Evolutionary conservation across 2,888 invertebrate genomes (phyloP).

Genomic region (Minunthozetes semirufus): DNA sequence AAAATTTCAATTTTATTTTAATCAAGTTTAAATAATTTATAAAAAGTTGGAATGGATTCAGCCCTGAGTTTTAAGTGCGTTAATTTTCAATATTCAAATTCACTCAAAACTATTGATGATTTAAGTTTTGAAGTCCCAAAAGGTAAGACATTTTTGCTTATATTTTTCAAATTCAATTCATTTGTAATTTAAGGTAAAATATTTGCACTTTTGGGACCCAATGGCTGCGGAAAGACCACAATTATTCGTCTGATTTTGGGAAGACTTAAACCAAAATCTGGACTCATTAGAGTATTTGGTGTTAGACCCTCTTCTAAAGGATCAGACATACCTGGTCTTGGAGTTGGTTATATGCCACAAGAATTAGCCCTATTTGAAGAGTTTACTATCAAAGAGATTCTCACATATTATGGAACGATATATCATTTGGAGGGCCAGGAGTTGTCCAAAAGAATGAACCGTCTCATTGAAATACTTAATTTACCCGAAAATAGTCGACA

Average conservation of each 20-base stretch:
- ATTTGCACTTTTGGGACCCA: conserved; percentile 36
- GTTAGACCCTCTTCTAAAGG: conserved; percentile 5
- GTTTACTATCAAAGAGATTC: conserved; percentile 35
- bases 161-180: neutral
- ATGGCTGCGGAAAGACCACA: conserved; percentile 37
- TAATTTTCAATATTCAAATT: conserved; percentile 17
- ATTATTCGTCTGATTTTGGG: conserved; percentile 35
- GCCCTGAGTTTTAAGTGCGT: conserved; percentile 28
- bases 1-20: too few relatives aligned
- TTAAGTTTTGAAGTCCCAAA: conserved; percentile 24
- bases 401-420: conserved; percentile 34
- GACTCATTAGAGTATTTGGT: conserved; percentile 32
- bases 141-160: neutral
- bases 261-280: conserved; percentile 7
- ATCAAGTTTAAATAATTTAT: neutral
- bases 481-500: conserved; percentile 32
- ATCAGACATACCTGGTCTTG: conserved; percentile 34
- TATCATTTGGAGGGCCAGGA: conserved; percentile 14
- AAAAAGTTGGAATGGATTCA: neutral
- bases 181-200: conserved; percentile 25
- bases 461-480: conserved; percentile 21
- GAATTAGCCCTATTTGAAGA: conserved; percentile 35
- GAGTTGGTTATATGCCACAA: conserved; percentile 39
- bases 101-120: neutral
- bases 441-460: conserved; percentile 16